These are phyloP conservation scores for Caenorhabditis sp. DNA, from an alignment of 2,888 invertebrate genomes.

Conservation along the genomic window DNA sequence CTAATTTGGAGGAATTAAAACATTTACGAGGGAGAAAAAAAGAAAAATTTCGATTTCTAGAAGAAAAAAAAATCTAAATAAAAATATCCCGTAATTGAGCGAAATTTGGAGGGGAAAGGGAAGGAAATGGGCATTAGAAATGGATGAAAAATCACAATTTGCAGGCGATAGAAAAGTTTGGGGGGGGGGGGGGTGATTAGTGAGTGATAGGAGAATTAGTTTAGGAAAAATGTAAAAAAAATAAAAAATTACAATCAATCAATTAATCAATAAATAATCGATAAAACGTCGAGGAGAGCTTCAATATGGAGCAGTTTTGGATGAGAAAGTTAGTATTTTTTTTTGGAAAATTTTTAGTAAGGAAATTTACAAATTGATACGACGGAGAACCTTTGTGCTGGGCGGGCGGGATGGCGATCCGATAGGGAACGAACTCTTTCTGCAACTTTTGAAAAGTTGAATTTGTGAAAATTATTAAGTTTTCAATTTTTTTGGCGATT, in stretches of 20 bases:
- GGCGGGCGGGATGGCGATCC: conserved; percentile 25
- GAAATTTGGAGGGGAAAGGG: neutral
- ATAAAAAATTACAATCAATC: neutral
- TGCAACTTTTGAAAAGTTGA: conserved; percentile 27
- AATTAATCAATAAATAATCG: conserved; percentile 26
- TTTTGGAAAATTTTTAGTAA: neutral
- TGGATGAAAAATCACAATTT: conserved; percentile 4
- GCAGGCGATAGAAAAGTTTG: conserved; percentile 30
- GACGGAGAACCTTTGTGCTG: conserved; percentile 19
- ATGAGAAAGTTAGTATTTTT: conserved; percentile 1
- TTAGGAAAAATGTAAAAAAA: neutral
- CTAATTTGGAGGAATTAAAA: no score
- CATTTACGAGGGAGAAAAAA: neutral
- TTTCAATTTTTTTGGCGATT: neutral
- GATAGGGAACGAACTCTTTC: conserved; percentile 1
- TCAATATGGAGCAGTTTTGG: conserved; percentile 53
- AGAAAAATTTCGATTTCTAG: neutral
- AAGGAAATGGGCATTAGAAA: neutral
- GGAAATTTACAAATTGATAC: conserved; percentile 20
- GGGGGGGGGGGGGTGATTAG: no score
- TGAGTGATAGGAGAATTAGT: neutral
- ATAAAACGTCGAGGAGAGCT: conserved; percentile 19
- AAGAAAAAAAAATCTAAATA: neutral
- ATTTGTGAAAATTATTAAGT: neutral
- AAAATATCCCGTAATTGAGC: neutral